Evolutionary conservation across 1,140 invertebrate species (phyloP).

Genomic region (Nephotettix cincticeps): DNA sequence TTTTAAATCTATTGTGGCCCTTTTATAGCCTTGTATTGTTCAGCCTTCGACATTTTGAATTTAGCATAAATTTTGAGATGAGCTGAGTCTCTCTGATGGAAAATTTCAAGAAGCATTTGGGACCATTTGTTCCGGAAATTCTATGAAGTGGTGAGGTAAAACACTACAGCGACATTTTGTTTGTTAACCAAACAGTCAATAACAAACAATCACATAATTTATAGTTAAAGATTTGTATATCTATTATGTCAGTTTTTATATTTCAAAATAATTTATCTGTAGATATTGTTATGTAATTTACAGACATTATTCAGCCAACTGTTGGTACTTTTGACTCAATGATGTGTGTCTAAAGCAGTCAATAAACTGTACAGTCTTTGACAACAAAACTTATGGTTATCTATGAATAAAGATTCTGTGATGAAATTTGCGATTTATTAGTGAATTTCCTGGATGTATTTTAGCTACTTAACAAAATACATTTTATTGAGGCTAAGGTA

Average conservation of each 20-base stretch:
- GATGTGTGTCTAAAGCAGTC: conserved; percentile 9
- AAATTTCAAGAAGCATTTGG: too few species aligned
- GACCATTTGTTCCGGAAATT: too few species aligned
- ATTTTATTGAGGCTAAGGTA: too few species aligned
- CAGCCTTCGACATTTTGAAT: too few species aligned
- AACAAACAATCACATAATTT: conserved; percentile 3
- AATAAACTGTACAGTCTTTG: conserved; percentile 19
- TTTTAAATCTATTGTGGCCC: too few species aligned
- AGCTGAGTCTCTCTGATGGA: too few species aligned
- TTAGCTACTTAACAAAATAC: too few species aligned
- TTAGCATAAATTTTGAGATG: too few species aligned
- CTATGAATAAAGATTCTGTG: conserved; percentile 22
- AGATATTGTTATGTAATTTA: conserved; percentile 20
- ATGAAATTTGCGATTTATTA: neutral
- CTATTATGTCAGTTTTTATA: conserved; percentile 19
- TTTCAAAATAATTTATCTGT: conserved; percentile 20
- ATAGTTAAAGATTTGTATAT: conserved; percentile 16
- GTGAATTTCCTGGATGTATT: too few species aligned
- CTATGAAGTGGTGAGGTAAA: too few species aligned
- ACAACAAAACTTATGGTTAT: conserved; percentile 20
- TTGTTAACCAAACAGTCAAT: neutral
- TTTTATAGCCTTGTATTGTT: too few species aligned
- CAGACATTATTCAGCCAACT: conserved; percentile 19
- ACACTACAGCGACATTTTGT: too few species aligned
- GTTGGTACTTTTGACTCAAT: conserved; percentile 17